Evolutionary conservation across 2,797 vertebrate genomes (phyloP), one percentile per base, ranked within the genome.

Genomic region (Champsocephalus gunnari): DNA sequence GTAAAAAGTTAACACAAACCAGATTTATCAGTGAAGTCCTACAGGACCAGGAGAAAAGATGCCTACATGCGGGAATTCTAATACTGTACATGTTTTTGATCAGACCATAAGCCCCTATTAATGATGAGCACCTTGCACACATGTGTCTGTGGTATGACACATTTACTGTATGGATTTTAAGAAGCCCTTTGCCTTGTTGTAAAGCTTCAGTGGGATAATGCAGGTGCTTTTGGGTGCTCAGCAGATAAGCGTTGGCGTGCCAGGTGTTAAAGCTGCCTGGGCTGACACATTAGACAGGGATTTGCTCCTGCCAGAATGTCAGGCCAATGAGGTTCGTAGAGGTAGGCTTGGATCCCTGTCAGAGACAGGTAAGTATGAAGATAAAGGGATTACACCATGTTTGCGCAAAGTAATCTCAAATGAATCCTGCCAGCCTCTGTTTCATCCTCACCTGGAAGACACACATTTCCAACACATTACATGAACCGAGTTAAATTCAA

Each of bases 321-420:
- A 88, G 88, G 85, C 88, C 88, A 90, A 89, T 82, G 80, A 88
- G 86, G 88, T 88, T 92, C 81, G 84, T 82, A 83, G 86, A 89
- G 87, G 85, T 70, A 77, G 86, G 90, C 84, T 87, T 83, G 91
- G 91, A 91, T 94, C 92, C 91, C 83, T 86, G 90, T 91, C 92
- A 91, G 88, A 84, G 83, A 91, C 91, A 93, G 92, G 92, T 93
- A 93, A 93, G 90, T 94, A 92, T 80, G 85, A 80, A 95, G 92
- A 93, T 94, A 93, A 94, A 73, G 84, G 91, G 92, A 94, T 95
- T 94, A 93, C 91, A 90, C 81, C 80, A 44, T 92, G 92, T 92
- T 91, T 92, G 86, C 69, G 61, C 78, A 80, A 85, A 83, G 84
- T 92, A 93, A 95, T 94, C 93, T 93, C 86, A 91, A 93, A 92